Base-by-base conservation (phyloP, 2,113 vertebrate species). In the Boulengeromyrus knoepffleri region DNA sequence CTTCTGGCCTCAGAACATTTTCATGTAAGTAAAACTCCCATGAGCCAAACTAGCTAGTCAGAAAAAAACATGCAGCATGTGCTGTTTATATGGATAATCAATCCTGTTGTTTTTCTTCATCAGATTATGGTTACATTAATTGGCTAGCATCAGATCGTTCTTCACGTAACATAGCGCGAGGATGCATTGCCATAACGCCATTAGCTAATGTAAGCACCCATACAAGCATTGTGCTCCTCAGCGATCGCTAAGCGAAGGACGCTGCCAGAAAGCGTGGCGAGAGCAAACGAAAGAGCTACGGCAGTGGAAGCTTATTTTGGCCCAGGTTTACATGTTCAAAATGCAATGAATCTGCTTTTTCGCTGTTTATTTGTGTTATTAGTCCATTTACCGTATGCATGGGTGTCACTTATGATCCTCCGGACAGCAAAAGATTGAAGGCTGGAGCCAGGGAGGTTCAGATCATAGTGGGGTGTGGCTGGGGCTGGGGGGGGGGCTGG, bases 11-110 rank as follows among this genome's bases (percentile, higher is more conserved):
- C 53, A 56, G 53, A 56, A 56, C 53, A 56, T 56, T 6, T 6
- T 17, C 50, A 4, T 52, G 13, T 52, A 56, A 56, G 53, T 19
- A 24, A 56, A 56, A 56, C 53, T 7, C 19, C 53, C 53, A 56
- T 56, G 19, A 56, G 53, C 89, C 66, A 89, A 85, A 89, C 88
- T 58, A 85, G 87, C 27, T 56, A 88, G 85, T 53, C 49, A 15
- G 8, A 66, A 62, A 52, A 50, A 77, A 27, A 87, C 92, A 92
- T 93, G 93, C 93, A 21, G 62, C 52, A 31, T 56, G 46, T 80
- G 89, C 50, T 39, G 39, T 56, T 66, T 88, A 87, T 39, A 24
- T 19, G 36, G 24, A 86, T 87, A 90, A 85, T 70, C 49, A 53
- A 50, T 90, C 39, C 52, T 47, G 6, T 83, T 85, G 89, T 89